Conservation (phyloP, 1,140 invertebrate genomes). For the Hyles vespertilio region DNA sequence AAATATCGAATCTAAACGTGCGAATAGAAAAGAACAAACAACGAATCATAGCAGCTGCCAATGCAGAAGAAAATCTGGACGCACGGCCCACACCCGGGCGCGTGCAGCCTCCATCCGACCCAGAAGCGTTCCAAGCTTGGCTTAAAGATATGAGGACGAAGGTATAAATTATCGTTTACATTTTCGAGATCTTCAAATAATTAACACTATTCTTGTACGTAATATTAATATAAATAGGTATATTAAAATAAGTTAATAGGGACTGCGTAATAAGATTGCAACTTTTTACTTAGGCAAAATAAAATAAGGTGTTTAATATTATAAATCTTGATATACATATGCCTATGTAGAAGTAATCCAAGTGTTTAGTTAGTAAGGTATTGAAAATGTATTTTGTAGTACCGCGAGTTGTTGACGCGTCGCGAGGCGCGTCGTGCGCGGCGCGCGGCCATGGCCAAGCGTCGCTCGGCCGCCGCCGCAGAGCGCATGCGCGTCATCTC, state of each 20-base stretch:
- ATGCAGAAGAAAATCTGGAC: slow-evolving; percentile 77
- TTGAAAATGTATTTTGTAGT: slow-evolving; percentile 27
- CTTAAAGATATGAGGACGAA: slow-evolving; percentile 80
- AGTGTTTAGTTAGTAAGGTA: too few species aligned
- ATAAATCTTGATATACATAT: too few species aligned
- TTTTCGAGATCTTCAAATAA: not conserved
- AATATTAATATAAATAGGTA: not conserved
- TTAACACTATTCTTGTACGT: not conserved
- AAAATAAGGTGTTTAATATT: not conserved
- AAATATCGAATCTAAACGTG: slow-evolving; percentile 83
- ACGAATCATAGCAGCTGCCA: slow-evolving; percentile 84
- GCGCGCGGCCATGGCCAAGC: slow-evolving; percentile 90
- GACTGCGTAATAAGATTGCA: not conserved
- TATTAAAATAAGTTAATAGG: too few species aligned
- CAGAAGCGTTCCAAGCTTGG: slow-evolving; percentile 82
- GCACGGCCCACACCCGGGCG: slow-evolving; percentile 39
- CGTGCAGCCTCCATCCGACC: slow-evolving; percentile 76
- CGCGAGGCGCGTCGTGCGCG: slow-evolving; percentile 83
- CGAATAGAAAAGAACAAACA: slow-evolving; percentile 88
- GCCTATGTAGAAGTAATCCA: too few species aligned
- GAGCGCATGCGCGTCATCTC: slow-evolving; percentile 96
- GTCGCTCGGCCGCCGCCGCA: slow-evolving; percentile 92
- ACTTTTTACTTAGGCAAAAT: not conserved
- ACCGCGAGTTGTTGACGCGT: slow-evolving; percentile 45
- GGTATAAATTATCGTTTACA: slow-evolving; percentile 55